phyloP scores from a whole-genome alignment of 2,797 vertebrate species.

The Echeneis naucrates region DNA sequence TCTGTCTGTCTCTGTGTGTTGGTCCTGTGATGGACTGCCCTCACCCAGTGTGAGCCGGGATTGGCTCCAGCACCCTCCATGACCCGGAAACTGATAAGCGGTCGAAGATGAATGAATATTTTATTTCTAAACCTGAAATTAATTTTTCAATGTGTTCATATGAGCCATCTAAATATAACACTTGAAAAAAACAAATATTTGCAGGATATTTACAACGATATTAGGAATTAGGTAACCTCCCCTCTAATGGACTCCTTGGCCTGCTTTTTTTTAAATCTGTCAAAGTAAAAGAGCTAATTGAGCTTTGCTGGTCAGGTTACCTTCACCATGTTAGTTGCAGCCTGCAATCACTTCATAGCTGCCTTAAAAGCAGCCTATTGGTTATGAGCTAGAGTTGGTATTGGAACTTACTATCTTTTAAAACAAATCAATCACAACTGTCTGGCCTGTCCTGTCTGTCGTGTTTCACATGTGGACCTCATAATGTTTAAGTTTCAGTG shows the following conservation, averaged over 20 bases:
- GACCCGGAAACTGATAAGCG: too few relatives aligned
- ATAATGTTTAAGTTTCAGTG: not conserved
- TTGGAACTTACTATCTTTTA: not conserved
- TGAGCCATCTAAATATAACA: conserved; percentile 4
- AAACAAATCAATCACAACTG: conserved; percentile 1
- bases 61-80: too few relatives aligned
- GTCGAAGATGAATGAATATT: too few relatives aligned
- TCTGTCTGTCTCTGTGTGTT: too few relatives aligned
- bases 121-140: not conserved
- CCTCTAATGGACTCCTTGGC: fast-evolving
- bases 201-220: not conserved
- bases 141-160: conserved; percentile 39
- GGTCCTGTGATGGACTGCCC: too few relatives aligned
- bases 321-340: not conserved
- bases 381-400: conserved; percentile 12
- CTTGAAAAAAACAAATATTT: conserved; percentile 24
- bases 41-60: too few relatives aligned
- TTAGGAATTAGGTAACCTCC: not conserved
- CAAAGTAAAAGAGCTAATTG: conserved; percentile 31
- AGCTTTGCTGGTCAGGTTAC: not conserved
- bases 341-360: conserved; percentile 25
- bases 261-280: not conserved
- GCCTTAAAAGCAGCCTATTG: conserved; percentile 37
- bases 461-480: not conserved
- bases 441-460: not conserved